These are phyloP conservation scores for Timema cristinae DNA, from an alignment of 2,888 invertebrate genomes.

Conservation along the genomic window DNA sequence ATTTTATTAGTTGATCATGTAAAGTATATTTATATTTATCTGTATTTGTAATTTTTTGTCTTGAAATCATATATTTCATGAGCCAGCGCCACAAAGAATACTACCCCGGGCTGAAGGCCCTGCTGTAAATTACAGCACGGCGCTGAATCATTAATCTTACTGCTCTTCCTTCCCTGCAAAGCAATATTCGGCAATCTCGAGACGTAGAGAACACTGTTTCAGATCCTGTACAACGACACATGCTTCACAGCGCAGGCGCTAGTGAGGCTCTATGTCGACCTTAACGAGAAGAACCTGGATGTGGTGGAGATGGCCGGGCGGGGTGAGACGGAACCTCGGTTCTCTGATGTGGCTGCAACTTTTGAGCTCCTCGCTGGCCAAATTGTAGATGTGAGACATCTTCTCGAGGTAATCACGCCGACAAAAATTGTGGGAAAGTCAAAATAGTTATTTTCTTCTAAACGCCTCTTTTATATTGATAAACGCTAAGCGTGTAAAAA, in stretches of 20 bases:
- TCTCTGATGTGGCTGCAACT: constrained; percentile 66
- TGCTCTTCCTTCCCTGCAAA: no score
- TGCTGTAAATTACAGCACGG: no score
- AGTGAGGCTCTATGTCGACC: constrained; percentile 76
- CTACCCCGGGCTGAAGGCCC: no score
- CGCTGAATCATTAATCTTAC: no score
- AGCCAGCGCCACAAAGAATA: no score
- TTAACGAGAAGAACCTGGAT: constrained; percentile 56
- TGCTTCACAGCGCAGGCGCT: constrained; percentile 83
- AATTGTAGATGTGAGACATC: constrained; percentile 49
- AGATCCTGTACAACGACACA: constrained; percentile 66
- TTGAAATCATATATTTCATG: background rate
- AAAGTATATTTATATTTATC: background rate
- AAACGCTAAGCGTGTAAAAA: no score
- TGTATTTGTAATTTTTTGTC: background rate
- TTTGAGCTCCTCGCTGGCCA: constrained; percentile 63
- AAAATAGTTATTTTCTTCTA: no score
- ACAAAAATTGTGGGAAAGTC: no score
- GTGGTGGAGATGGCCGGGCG: constrained; percentile 46
- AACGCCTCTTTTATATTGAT: no score
- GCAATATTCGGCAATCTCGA: no score
- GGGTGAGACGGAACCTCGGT: constrained; percentile 54
- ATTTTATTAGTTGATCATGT: background rate
- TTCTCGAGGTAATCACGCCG: constrained; percentile 42
- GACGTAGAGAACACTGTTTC: background rate